Evolutionary conservation across 2,113 vertebrate species (phyloP).

Genomic region (Daboia siamensis): DNA sequence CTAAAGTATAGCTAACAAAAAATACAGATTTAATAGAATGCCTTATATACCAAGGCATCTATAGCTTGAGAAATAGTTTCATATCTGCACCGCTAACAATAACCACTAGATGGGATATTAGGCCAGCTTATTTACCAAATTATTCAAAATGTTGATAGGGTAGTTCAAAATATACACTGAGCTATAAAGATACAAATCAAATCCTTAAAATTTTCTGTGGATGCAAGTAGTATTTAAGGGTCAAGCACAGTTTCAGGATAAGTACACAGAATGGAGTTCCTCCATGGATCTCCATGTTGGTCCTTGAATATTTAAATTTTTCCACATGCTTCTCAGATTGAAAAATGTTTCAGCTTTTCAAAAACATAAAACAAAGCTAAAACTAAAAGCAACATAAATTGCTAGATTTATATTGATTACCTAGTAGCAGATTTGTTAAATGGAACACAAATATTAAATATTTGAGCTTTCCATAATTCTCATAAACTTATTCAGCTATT

Average conservation of each 20-base stretch:
- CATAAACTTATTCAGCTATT: neutral
- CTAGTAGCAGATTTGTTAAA: neutral
- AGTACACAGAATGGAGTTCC: neutral
- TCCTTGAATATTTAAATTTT: neutral
- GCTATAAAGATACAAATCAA: neutral
- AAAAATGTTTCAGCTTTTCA: neutral
- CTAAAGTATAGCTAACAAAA: neutral
- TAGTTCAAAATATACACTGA: neutral
- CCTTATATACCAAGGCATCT: neutral
- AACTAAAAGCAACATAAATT: neutral
- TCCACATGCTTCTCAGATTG: neutral
- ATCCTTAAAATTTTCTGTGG: neutral
- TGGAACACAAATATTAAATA: neutral
- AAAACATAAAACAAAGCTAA: neutral
- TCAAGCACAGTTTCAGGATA: neutral
- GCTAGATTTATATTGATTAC: neutral
- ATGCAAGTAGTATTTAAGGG: neutral
- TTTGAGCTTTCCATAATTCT: neutral
- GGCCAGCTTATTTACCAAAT: neutral
- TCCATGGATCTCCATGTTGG: neutral
- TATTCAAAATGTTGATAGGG: neutral
- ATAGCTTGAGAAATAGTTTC: neutral
- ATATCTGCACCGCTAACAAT: constrained; percentile 15
- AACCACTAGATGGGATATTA: constrained; percentile 22
- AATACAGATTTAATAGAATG: neutral